A percentile compares a stretch with the other conserved stretches of the same genome.
Conservation (phyloP, 2,113 vertebrate genomes). For the Polyodon spathula region DNA sequence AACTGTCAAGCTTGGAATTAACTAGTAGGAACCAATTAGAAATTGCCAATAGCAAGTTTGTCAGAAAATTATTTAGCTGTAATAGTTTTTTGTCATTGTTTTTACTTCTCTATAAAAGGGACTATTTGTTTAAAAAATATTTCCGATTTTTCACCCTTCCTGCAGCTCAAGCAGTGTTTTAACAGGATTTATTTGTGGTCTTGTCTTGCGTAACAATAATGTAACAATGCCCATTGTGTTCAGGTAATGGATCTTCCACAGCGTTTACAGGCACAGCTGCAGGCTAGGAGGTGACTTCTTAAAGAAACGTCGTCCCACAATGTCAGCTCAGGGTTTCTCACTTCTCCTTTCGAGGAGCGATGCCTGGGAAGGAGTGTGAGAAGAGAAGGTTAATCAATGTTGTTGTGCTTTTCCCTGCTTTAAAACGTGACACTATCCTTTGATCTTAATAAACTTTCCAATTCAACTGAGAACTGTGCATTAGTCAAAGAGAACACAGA, state of each 20-base stretch:
- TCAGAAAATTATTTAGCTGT: constrained; percentile 21
- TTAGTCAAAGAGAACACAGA: too few species aligned
- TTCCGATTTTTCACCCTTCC: not conserved
- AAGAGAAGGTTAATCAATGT: too few species aligned
- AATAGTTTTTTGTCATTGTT: fast-evolving
- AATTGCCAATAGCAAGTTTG: not conserved
- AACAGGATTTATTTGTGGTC: not conserved
- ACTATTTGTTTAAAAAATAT: constrained; percentile 3
- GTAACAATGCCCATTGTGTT: constrained; percentile 2
- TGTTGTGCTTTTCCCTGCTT: too few species aligned
- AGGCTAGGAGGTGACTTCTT: not conserved
- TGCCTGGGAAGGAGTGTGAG: too few species aligned
- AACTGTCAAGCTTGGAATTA: too few species aligned
- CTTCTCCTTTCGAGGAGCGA: too few species aligned
- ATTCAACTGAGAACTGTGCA: too few species aligned
- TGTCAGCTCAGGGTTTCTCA: not conserved
- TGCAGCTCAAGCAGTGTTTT: not conserved
- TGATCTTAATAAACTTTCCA: too few species aligned
- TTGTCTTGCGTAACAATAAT: constrained; percentile 1
- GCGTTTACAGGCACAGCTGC: not conserved
- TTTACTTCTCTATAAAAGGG: not conserved
- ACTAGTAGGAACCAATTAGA: too few species aligned
- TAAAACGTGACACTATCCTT: too few species aligned
- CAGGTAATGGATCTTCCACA: not conserved
- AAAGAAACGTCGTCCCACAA: not conserved